phyloP scores from a whole-genome alignment of 2,113 vertebrate genomes.

The Sturnira hondurensis region DNA sequence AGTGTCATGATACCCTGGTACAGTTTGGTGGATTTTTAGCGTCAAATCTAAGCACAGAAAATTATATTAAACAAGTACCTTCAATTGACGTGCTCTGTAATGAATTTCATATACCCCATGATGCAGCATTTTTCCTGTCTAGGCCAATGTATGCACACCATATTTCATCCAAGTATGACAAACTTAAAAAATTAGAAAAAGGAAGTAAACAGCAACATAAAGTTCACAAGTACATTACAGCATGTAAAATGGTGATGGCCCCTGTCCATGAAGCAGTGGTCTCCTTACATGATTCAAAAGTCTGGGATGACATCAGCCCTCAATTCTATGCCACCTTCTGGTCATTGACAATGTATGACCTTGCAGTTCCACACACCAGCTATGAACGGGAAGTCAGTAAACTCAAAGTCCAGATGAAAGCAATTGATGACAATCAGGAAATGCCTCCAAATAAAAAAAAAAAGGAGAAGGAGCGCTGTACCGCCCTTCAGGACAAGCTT shows the following conservation, averaged over 20 bases:
- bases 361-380: slow-evolving; percentile 92
- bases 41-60: slow-evolving; percentile 98
- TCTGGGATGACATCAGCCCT: slow-evolving; percentile 98
- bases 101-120: slow-evolving; percentile 96
- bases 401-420: slow-evolving; percentile 95
- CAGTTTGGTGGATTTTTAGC: slow-evolving; percentile 99
- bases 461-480: slow-evolving; percentile 98
- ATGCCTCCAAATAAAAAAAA: slow-evolving; percentile 99
- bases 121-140: slow-evolving; percentile 97
- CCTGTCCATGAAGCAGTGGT: slow-evolving; percentile 98
- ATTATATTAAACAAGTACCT: slow-evolving; percentile 98
- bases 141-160: slow-evolving; percentile 98
- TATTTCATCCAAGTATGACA: slow-evolving; percentile 97
- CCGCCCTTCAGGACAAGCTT: slow-evolving; percentile 96
- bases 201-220: slow-evolving; percentile 98
- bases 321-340: slow-evolving; percentile 99
- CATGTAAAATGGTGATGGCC: slow-evolving; percentile 95
- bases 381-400: slow-evolving; percentile 98
- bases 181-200: slow-evolving; percentile 97
- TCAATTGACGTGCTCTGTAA: slow-evolving; percentile 97
- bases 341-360: slow-evolving; percentile 99
- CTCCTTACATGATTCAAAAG: slow-evolving; percentile 93
- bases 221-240: slow-evolving; percentile 95
- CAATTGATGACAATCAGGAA: slow-evolving; percentile 97
- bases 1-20: slow-evolving; percentile 98